Base-by-base conservation (phyloP, 2,797 vertebrate species). In the Neoniphon sammara region DNA sequence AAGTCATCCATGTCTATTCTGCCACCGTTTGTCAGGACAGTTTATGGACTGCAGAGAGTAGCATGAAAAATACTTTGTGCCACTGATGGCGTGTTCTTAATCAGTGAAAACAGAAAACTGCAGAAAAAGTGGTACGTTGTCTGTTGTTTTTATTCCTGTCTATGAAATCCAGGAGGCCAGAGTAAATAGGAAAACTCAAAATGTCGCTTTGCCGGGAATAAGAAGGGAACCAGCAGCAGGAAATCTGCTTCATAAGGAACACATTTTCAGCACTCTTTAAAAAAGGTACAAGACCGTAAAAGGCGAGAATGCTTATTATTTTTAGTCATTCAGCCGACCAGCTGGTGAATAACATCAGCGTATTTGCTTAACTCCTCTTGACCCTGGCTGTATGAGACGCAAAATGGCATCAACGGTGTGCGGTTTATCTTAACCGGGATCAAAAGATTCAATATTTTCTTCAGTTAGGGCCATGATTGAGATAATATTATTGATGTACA, bases 161-260 rank as follows among this genome's bases (percentile, higher is more conserved):
- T 68, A 47, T 77, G 71, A 82, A 74, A 67, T 84, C 73, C 65
- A 66, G 73, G 56, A 80, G 76, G 79, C 85, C 86, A 82, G 75
- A 81, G 73, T 53, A 81, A 90, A 89, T 79, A 75, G 70, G 44
- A 73, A 60, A 58, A 52, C 55, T 73, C 20, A 17, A 85, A 81
- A 79, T 65, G 77, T 80, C 5, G 36, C 64, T 70, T 62, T 71
- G 76, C 80, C 47, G 70, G 83, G 67, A 85, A 75, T 74, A 82
- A 77, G 81, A 44, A 17, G 57, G 58, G 72, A 84, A 69, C 60
- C 75, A 81, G 72, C 83, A 80, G 77, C 80, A 83, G 84, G 89
- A 83, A 86, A 83, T 75, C 66, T 58, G 63, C 84, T 87, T 87
- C 81, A 80, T 88, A 75, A 83, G 85, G 72, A 87, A 85, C 82